phyloP scores from a whole-genome alignment of 2,797 vertebrate species.

The Petrocephalus sullivani region DNA sequence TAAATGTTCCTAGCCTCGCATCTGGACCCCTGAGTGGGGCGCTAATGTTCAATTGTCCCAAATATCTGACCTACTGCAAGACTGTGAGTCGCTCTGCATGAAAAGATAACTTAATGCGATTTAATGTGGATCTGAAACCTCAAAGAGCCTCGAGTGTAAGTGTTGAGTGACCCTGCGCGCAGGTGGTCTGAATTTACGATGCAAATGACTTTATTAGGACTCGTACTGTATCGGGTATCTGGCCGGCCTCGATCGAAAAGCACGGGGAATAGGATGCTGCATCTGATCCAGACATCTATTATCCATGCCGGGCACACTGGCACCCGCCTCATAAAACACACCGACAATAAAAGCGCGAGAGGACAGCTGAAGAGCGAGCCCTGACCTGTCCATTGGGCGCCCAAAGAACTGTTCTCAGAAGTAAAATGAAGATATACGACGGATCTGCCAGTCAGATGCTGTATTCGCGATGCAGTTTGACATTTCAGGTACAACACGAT shows the following conservation, averaged over 20 bases:
- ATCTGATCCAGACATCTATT: constrained; percentile 2
- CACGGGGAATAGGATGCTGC: not conserved
- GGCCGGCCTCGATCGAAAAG: not conserved
- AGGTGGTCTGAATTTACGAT: not conserved
- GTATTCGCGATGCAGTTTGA: constrained; percentile 40
- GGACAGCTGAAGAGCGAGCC: constrained; percentile 31
- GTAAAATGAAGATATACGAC: constrained; percentile 16
- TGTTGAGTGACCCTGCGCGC: not conserved
- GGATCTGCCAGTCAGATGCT: constrained; percentile 36
- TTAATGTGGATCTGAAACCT: not conserved
- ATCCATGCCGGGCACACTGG: not conserved
- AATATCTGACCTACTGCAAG: not conserved
- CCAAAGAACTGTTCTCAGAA: constrained; percentile 30
- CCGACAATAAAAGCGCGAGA: constrained; percentile 36
- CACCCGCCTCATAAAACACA: constrained; percentile 26
- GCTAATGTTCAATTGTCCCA: not conserved
- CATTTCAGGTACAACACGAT: constrained; percentile 34
- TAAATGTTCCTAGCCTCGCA: not conserved
- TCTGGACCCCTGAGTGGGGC: not conserved
- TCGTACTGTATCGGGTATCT: not conserved
- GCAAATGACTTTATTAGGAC: not conserved
- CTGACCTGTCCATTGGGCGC: not conserved
- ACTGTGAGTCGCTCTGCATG: not conserved
- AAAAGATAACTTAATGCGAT: not conserved
- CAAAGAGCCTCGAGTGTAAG: not conserved